Percentiles rank a stretch among this genome's conserved stretches.
Conservation (phyloP, 1,140 invertebrate genomes). For the Heliconius hewitsoni region DNA sequence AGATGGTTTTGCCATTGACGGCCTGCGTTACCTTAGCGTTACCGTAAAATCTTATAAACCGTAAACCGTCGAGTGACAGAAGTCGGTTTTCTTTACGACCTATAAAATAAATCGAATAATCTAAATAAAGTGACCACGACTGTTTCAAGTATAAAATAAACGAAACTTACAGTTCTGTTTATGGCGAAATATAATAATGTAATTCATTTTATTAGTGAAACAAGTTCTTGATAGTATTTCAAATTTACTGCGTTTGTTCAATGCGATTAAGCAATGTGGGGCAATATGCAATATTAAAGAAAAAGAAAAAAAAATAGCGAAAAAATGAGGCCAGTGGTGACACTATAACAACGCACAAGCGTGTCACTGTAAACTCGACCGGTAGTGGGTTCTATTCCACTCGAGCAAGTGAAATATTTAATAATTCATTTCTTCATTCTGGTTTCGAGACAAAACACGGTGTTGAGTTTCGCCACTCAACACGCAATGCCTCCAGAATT, state of each 20-base stretch:
- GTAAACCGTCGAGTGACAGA: slow-evolving; percentile 72
- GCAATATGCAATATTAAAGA: no score
- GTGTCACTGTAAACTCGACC: no score
- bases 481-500: no score
- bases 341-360: no score
- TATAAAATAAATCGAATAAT: slow-evolving; percentile 77
- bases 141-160: background rate
- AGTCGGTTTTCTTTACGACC: slow-evolving; percentile 75
- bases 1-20: slow-evolving; percentile 55
- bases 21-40: slow-evolving; percentile 59
- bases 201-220: background rate
- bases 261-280: background rate
- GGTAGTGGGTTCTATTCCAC: no score
- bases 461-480: no score
- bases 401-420: no score
- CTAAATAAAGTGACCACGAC: slow-evolving; percentile 50
- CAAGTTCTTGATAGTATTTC: background rate
- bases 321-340: no score
- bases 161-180: background rate
- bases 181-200: background rate
- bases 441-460: no score
- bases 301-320: no score
- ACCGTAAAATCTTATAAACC: slow-evolving; percentile 74
- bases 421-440: no score
- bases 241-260: background rate